Evolutionary conservation across 1,140 invertebrate species (phyloP).

Genomic region (Drosophila sucinea): DNA sequence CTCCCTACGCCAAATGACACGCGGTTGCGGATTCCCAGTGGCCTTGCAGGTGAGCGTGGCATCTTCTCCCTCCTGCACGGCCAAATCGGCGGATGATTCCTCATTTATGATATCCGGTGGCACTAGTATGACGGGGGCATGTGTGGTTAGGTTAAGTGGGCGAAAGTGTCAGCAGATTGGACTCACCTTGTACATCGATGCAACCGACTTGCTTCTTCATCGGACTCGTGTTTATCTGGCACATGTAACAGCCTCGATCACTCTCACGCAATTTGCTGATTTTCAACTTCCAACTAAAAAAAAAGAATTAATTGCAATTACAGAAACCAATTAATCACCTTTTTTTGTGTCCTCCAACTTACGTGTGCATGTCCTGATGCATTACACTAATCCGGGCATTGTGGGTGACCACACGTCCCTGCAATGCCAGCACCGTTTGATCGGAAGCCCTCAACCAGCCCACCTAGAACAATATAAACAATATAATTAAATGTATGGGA

Average conservation of each 20-base stretch:
- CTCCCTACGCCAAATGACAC: slow-evolving; percentile 88
- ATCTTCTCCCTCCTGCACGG: slow-evolving; percentile 91
- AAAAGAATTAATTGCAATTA: too few relatives aligned
- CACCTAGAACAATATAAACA: slow-evolving; percentile 86
- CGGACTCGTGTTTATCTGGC: slow-evolving; percentile 93
- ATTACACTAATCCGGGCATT: slow-evolving; percentile 91
- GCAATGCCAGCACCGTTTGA: slow-evolving; percentile 93
- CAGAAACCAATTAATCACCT: too few relatives aligned
- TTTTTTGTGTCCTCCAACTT: background rate
- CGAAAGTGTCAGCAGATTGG: too few relatives aligned
- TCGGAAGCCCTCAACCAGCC: slow-evolving; percentile 95
- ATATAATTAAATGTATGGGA: background rate
- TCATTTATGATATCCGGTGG: slow-evolving; percentile 91
- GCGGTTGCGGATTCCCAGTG: slow-evolving; percentile 88
- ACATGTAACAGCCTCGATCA: slow-evolving; percentile 93
- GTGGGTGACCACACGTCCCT: slow-evolving; percentile 94
- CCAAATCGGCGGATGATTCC: slow-evolving; percentile 90
- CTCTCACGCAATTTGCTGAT: slow-evolving; percentile 89
- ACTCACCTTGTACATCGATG: slow-evolving; percentile 93
- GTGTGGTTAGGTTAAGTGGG: background rate
- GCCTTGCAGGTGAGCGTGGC: slow-evolving; percentile 91
- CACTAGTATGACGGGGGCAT: slow-evolving; percentile 84
- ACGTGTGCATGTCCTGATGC: slow-evolving; percentile 88
- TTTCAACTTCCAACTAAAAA: slow-evolving; percentile 88
- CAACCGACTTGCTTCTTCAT: slow-evolving; percentile 95